phyloP scores from a whole-genome alignment of 2,888 invertebrate species.

The Ceriagrion tenellum region DNA sequence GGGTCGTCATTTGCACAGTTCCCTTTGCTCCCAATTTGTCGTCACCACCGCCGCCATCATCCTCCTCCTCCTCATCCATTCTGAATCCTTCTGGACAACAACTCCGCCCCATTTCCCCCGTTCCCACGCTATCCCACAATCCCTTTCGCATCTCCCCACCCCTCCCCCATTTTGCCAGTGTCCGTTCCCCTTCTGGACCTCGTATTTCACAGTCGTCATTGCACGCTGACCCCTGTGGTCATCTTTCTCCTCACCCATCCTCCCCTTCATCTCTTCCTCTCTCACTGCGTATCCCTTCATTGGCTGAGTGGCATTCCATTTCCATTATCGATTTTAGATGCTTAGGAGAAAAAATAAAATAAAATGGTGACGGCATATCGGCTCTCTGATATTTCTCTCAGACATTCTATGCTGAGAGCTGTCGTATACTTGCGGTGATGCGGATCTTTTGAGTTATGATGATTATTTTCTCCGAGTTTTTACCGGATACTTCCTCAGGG shows the following conservation, averaged over 20 bases:
- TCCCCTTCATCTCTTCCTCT: neutral
- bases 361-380: no score
- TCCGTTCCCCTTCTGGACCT: neutral
- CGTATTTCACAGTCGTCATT: conserved; percentile 21
- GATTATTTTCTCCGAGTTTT: no score
- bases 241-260: neutral
- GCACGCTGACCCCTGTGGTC: neutral
- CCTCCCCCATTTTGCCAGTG: neutral
- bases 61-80: neutral
- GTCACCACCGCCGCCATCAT: neutral
- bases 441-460: no score
- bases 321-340: neutral
- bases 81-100: neutral
- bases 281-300: neutral
- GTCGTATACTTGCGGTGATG: no score
- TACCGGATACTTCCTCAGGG: no score
- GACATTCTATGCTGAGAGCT: no score
- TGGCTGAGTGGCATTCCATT: neutral
- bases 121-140: neutral
- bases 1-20: neutral
- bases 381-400: no score
- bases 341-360: neutral
- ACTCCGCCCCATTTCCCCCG: neutral
- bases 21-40: neutral
- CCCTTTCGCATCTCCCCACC: conserved; percentile 18